Evolutionary conservation across 2,113 vertebrate genomes (phyloP).

Genomic region (Gorsachius goisagi): DNA sequence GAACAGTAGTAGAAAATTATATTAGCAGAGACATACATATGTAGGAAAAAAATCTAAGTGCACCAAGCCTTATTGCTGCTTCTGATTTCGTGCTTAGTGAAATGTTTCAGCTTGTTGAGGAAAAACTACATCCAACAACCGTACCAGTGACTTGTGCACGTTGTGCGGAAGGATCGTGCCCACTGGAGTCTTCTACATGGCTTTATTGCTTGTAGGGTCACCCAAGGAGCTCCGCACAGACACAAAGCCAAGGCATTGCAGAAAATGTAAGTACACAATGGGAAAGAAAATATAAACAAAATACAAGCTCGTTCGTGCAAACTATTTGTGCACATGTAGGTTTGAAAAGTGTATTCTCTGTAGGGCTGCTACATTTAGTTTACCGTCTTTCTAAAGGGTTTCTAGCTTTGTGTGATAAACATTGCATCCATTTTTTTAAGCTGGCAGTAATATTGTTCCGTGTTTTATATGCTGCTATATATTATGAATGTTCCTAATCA

Average conservation of each 20-base stretch:
- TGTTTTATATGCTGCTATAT: neutral
- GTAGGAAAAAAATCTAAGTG: neutral
- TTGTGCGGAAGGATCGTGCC: neutral
- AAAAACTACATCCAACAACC: neutral
- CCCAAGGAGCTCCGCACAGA: neutral
- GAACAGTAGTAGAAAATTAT: neutral
- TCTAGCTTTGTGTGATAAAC: neutral
- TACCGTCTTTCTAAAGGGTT: neutral
- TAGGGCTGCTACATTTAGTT: neutral
- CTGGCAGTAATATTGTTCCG: neutral
- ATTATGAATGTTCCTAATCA: neutral
- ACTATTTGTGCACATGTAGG: neutral
- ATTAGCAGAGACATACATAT: neutral
- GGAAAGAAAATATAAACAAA: neutral
- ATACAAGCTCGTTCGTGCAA: neutral
- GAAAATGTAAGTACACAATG: fast-evolving
- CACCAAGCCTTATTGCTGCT: neutral
- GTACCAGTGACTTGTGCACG: neutral
- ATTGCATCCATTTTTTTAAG: neutral
- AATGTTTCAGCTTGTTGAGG: neutral
- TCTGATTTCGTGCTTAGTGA: neutral
- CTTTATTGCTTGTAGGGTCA: neutral
- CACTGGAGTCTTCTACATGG: neutral
- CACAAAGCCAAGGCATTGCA: neutral
- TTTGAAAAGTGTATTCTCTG: neutral